Evolutionary conservation across 1,140 invertebrate species (phyloP), one percentile per base, ranked within the genome.

Genomic region (Anagrus nilaparvatae): DNA sequence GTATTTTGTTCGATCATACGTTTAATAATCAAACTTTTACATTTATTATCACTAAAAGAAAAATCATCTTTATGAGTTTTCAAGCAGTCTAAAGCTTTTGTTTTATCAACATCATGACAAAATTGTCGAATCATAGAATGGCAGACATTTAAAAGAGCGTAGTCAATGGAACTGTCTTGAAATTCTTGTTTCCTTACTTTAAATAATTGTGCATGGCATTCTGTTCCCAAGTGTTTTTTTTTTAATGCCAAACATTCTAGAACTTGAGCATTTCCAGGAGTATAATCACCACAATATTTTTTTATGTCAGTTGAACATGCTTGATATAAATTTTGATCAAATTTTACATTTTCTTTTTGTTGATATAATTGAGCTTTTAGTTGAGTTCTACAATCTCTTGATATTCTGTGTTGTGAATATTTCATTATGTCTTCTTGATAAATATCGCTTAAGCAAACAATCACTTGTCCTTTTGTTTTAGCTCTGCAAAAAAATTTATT

Each of bases 1-100:
- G 80, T 76, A 60, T 88, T 91, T 67, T 94, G 88, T 62, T 92
- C 88, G 40, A 91, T 82, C 78, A 96, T 84, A 58, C 95, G 73
- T 61, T 84, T 82, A 7, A 89, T 71, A 3, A 99, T 82, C 10
- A 97, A 75, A 36, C 79, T 69, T 55, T 86, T 81, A 61, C 96
- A 99, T 38, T 81, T 81, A 39, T 80, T 75, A 60, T 93, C 85
- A n/a, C n/a, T n/a, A 68, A 94, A 97, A 17, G 73, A 76, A 14
- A 72, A 63, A 50, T 90, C 78, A 57, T 93, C 80, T 59, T 86
- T 87, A 51, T 87, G 76, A 47, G 71, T 76, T 69, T 83, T 84
- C 10, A 85, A 63, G 58, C 83, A 84, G 42, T 81, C 78, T 25
- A 89, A 67, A 12, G 84, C 71, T 39, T 80, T 76, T 4, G 78